A percentile compares a stretch with the other conserved stretches of the same genome.
Conservation (phyloP, 2,888 invertebrate species). For the Dicyrtoma fusca region DNA sequence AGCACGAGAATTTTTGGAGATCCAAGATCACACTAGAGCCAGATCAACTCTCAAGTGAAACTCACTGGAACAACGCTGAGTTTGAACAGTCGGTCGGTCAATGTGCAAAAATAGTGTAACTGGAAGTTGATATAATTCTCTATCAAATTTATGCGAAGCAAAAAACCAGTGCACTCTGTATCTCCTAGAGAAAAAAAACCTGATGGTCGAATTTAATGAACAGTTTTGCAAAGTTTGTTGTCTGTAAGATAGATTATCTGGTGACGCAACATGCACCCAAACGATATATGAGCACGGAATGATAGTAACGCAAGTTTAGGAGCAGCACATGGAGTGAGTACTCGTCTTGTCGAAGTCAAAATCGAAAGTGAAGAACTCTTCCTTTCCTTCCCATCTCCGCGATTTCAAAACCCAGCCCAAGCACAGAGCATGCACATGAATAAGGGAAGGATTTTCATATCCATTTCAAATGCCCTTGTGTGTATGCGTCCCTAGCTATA, state of each 20-base stretch:
- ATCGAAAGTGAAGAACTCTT: constrained; percentile 39
- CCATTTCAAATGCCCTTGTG: background rate
- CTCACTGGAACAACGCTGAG: too few species aligned
- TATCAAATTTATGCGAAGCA: background rate
- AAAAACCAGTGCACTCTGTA: background rate
- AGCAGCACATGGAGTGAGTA: constrained; percentile 23
- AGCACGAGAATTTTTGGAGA: too few species aligned
- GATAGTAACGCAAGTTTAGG: too few species aligned
- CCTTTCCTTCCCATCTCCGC: constrained; percentile 17
- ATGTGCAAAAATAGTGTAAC: background rate
- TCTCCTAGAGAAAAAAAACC: background rate
- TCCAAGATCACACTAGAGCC: too few species aligned
- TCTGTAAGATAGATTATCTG: background rate
- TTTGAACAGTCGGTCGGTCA: background rate
- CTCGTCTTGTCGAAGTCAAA: constrained; percentile 36
- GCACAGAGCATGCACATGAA: constrained; percentile 26
- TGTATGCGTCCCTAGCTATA: too few species aligned
- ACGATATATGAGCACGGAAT: background rate
- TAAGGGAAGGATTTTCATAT: constrained; percentile 16
- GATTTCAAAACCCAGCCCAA: constrained; percentile 2
- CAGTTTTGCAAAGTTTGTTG: background rate
- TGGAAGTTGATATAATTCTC: background rate
- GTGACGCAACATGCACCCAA: background rate
- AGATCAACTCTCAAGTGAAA: too few species aligned
- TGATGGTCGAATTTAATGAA: background rate